Conservation (phyloP, 2,888 invertebrate species). For the Periphyllus acericola region DNA sequence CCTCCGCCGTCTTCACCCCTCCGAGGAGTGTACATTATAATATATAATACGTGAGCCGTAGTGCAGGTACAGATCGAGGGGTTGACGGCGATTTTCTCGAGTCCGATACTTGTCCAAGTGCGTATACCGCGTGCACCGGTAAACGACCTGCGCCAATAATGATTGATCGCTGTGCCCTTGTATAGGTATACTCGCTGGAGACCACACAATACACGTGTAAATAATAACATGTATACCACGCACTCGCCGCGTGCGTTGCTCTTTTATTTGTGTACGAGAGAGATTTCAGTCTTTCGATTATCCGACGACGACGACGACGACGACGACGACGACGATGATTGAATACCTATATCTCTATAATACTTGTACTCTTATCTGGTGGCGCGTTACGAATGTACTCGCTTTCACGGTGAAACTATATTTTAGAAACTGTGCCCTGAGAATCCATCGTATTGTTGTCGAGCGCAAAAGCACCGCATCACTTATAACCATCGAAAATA, state of each 20-base stretch:
- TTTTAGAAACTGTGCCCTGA: too few species aligned
- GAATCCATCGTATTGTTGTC: too few species aligned
- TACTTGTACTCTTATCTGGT: not conserved
- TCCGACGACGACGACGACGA: not conserved
- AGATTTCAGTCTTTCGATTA: not conserved
- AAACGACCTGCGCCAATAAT: slow-evolving; percentile 17
- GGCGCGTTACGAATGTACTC: not conserved
- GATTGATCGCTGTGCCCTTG: slow-evolving; percentile 4
- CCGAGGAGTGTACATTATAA: not conserved
- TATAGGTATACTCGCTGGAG: not conserved
- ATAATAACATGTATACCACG: not conserved
- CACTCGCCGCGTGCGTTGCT: not conserved
- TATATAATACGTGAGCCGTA: too few species aligned
- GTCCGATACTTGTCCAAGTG: not conserved
- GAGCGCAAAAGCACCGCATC: too few species aligned
- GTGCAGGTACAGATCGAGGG: not conserved
- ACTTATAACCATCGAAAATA: too few species aligned
- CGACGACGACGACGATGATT: slow-evolving; percentile 15
- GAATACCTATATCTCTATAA: not conserved
- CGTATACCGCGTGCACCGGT: not conserved
- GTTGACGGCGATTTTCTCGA: not conserved
- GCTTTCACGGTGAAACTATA: too few species aligned
- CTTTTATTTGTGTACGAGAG: not conserved
- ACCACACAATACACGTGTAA: not conserved
- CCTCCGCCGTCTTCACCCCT: not conserved